phyloP scores from a whole-genome alignment of 2,113 vertebrate species.

The Zootoca vivipara region DNA sequence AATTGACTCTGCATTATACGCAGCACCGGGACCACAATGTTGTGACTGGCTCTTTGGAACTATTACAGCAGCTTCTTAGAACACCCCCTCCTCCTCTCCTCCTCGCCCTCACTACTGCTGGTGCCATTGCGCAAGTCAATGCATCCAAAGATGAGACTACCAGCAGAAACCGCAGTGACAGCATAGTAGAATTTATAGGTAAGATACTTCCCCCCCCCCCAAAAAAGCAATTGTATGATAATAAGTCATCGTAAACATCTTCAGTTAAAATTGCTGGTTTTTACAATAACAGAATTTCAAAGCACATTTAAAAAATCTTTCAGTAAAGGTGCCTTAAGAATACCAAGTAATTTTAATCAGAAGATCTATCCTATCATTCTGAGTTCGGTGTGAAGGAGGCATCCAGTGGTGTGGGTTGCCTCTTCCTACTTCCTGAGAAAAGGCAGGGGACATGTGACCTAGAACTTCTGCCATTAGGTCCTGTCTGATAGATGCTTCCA shows the following conservation, averaged over 20 bases:
- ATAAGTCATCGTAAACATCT: not conserved
- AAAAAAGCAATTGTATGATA: accelerated
- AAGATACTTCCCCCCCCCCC: conserved; percentile 34
- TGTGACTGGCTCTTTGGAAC: conserved; percentile 92
- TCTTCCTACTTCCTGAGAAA: not conserved
- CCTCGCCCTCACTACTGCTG: conserved; percentile 81
- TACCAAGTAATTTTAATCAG: not conserved
- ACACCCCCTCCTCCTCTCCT: conserved; percentile 91
- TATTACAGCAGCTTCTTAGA: conserved; percentile 91
- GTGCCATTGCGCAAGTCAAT: conserved; percentile 79
- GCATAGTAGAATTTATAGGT: conserved; percentile 94
- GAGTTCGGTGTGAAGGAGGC: not conserved
- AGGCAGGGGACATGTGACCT: not conserved
- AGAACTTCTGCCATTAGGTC: not conserved
- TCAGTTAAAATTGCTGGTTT: not conserved
- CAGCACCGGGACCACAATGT: conserved; percentile 97
- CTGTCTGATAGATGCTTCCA: not conserved
- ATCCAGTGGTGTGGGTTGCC: not conserved
- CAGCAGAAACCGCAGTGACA: conserved; percentile 87
- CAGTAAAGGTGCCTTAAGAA: not conserved
- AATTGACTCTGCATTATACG: conserved; percentile 92
- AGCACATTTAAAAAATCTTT: not conserved
- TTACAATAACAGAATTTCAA: not conserved
- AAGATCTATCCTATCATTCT: not conserved
- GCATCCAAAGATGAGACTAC: conserved; percentile 79